These are phyloP conservation scores for Emydocephalus ijimae DNA, from an alignment of 2,113 vertebrate species.

Conservation along the genomic window DNA sequence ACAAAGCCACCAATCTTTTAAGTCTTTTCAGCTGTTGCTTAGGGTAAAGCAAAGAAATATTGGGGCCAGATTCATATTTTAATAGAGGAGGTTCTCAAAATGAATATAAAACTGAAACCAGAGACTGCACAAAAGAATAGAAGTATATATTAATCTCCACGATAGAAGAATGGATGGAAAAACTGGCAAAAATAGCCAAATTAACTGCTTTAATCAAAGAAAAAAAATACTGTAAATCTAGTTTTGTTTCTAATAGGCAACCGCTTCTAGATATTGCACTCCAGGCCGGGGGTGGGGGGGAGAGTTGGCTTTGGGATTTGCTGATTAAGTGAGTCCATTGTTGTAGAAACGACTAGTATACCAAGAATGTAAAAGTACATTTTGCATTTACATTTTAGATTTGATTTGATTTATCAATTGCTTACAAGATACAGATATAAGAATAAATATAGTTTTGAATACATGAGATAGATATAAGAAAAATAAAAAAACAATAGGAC, in stretches of 20 bases:
- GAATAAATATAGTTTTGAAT: too few relatives aligned
- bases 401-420: too few relatives aligned
- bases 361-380: not conserved
- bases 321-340: not conserved
- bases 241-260: not conserved
- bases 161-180: not conserved
- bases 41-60: not conserved
- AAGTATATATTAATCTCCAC: not conserved
- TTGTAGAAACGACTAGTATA: not conserved
- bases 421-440: too few relatives aligned
- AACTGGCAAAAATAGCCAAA: not conserved
- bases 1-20: not conserved
- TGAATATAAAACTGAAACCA: not conserved
- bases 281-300: too few relatives aligned
- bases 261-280: not conserved
- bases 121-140: not conserved
- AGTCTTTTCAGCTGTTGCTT: not conserved
- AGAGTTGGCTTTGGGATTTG: not conserved
- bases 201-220: not conserved
- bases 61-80: not conserved
- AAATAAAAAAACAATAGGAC: too few relatives aligned
- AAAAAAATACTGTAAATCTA: not conserved
- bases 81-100: not conserved
- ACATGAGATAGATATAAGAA: too few relatives aligned
- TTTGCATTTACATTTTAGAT: too few relatives aligned